Evolutionary conservation across 2,113 vertebrate species (phyloP), one percentile per base, ranked within the genome.

Genomic region (Prunella himalayana): DNA sequence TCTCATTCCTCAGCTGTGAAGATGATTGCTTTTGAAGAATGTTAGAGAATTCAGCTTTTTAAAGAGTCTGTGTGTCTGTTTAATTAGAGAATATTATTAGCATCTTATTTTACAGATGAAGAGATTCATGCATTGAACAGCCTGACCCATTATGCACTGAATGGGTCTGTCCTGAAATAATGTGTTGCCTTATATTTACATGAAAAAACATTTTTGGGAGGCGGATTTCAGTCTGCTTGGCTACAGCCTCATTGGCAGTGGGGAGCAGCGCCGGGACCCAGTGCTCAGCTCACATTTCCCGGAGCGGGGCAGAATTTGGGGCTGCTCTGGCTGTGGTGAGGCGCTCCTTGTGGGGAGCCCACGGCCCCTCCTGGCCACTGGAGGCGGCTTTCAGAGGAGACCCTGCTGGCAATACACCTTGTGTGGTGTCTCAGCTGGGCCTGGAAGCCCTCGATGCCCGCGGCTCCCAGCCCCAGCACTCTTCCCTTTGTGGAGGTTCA

Each of bases 351-450:
- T 0, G 10, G 4, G 20, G 17, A 41, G 24, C 6, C n/a, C 31
- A 7, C 4, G 63, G 63, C 24, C 45, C 9, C 10, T 30, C 7
- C 68, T 51, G 47, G 16, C 33, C 35, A 6, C 49, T 0, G 0
- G 10, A 33, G 59, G 31, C 59, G 27, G 14, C 64, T 45, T 45
- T 16, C 28, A 27, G 24, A 1, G 0, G 2, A 35, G 28, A 18
- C 13, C 30, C 31, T 47, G 44, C 39, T 35, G 53, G 31, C 24
- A 2, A 23, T 51, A 3, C 12, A 3, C 14, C 22, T 27, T 25
- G 42, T 35, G n/a, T 15, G 17, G 0, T 4, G 20, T 11, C 0
- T 0, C 6, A 25, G 31, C 4, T 0, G 0, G 6, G 5, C 10
- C 14, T 24, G 53, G 13, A 11, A 33, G 25, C 25, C 47, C 0